Percentiles rank a stretch among this genome's conserved stretches.
These are phyloP conservation scores for Panzeria rudis DNA, from an alignment of 2,888 invertebrate genomes.

Conservation along the genomic window DNA sequence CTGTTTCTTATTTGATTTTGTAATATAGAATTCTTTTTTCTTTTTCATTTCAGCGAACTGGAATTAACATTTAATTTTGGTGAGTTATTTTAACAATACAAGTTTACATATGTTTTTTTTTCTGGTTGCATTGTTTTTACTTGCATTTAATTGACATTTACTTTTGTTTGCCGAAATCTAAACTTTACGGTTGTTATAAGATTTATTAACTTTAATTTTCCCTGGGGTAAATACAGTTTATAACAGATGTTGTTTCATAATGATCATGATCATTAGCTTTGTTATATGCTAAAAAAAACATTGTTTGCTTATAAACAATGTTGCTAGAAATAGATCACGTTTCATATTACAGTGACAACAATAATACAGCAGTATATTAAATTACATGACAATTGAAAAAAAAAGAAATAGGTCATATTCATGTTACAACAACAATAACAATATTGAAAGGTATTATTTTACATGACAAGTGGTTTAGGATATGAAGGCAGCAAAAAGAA, in stretches of 20 bases:
- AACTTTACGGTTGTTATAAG: constrained; percentile 24
- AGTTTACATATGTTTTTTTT: neutral
- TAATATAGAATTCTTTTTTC: constrained; percentile 1
- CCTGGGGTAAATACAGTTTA: constrained; percentile 23
- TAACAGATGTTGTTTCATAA: constrained; percentile 32
- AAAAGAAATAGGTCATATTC: constrained; percentile 28
- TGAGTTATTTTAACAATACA: constrained; percentile 11
- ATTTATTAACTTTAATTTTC: constrained; percentile 55
- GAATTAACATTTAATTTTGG: constrained; percentile 35
- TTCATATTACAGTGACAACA: constrained; percentile 35
- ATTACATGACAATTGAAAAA: constrained; percentile 38
- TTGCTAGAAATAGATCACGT: constrained; percentile 52
- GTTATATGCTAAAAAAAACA: neutral
- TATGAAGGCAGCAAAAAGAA: neutral
- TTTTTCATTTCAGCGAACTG: neutral
- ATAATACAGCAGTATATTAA: neutral
- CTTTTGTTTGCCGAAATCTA: constrained; percentile 18
- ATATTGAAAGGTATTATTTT: constrained; percentile 22
- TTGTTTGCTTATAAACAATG: constrained; percentile 41
- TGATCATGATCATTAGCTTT: constrained; percentile 29
- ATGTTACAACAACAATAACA: neutral
- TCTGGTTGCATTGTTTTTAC: neutral
- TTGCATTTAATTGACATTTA: constrained; percentile 58
- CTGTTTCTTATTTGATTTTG: constrained; percentile 8
- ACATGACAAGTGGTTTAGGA: constrained; percentile 26